A percentile compares a stretch with the other conserved stretches of the same genome.
phyloP scores from a whole-genome alignment of 2,888 invertebrate genomes.

The Caenorhabditis sp. region DNA sequence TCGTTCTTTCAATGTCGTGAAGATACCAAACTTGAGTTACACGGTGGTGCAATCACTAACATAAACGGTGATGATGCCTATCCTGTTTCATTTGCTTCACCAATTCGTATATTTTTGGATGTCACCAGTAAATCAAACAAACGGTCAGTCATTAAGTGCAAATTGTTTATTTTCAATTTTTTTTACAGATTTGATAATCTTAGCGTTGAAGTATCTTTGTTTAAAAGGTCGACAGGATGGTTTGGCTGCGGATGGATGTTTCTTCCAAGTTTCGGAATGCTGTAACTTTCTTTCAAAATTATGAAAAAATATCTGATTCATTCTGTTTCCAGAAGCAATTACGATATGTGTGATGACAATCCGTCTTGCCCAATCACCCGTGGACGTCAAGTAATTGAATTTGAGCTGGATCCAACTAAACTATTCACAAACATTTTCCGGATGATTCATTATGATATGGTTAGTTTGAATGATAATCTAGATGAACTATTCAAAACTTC shows the following conservation, averaged over 20 bases:
- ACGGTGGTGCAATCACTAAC: slow-evolving; percentile 65
- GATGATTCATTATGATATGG: slow-evolving; percentile 59
- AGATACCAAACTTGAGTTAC: slow-evolving; percentile 53
- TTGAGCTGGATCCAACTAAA: slow-evolving; percentile 54
- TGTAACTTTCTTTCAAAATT: slow-evolving; percentile 43
- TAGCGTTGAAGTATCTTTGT: slow-evolving; percentile 61
- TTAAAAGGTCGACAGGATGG: slow-evolving; percentile 64
- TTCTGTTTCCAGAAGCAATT: slow-evolving; percentile 41
- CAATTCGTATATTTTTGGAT: slow-evolving; percentile 64
- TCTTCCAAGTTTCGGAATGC: slow-evolving; percentile 61
- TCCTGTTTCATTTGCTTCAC: slow-evolving; percentile 57
- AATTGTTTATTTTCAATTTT: too few relatives aligned
- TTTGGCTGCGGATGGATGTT: slow-evolving; percentile 68
- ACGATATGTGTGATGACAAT: slow-evolving; percentile 56
- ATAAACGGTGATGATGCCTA: slow-evolving; percentile 61
- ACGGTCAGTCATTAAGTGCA: slow-evolving; percentile 42
- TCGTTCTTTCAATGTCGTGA: slow-evolving; percentile 46
- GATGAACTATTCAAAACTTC: background rate
- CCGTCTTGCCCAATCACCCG: slow-evolving; percentile 54
- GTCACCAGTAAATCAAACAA: slow-evolving; percentile 56
- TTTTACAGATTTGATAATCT: slow-evolving; percentile 60
- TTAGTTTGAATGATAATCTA: slow-evolving; percentile 10
- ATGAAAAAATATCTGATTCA: slow-evolving; percentile 2
- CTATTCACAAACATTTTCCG: slow-evolving; percentile 59
- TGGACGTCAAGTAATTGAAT: slow-evolving; percentile 64